A percentile compares a stretch with the other conserved stretches of the same genome.
Evolutionary conservation across 2,888 invertebrate species (phyloP).

Genomic region (Axea sp.): DNA sequence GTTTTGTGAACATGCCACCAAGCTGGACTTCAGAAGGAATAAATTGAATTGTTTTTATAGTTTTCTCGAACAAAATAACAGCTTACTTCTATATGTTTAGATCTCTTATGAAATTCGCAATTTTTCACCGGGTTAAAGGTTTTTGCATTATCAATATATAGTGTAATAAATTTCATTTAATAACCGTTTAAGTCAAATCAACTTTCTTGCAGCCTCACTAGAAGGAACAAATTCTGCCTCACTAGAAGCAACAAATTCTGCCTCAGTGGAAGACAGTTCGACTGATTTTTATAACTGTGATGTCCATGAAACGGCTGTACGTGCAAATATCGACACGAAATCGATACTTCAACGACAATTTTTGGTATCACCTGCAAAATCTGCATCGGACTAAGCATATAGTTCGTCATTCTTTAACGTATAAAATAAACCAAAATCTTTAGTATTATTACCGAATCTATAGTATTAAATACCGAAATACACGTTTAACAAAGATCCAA

Average conservation of each 20-base stretch:
- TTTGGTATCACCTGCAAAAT: constrained; percentile 13
- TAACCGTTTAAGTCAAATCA: neutral
- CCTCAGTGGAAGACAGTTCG: neutral
- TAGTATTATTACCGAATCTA: too few relatives aligned
- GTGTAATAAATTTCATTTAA: neutral
- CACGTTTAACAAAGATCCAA: constrained; percentile 29
- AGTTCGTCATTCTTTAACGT: neutral
- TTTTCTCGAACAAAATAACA: constrained; percentile 53
- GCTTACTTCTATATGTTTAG: constrained; percentile 52
- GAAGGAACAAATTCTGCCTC: too few relatives aligned
- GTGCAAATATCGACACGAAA: constrained; percentile 1
- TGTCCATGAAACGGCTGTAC: constrained; percentile 16
- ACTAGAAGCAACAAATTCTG: neutral
- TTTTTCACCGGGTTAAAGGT: constrained; percentile 56
- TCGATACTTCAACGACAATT: constrained; percentile 23
- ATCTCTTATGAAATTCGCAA: constrained; percentile 44
- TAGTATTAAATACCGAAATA: constrained; percentile 32
- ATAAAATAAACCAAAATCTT: constrained; percentile 7
- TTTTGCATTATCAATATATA: constrained; percentile 53
- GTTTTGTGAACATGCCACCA: constrained; percentile 23
- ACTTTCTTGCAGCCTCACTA: neutral
- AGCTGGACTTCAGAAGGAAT: constrained; percentile 9
- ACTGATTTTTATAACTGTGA: neutral
- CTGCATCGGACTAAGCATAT: constrained; percentile 5
- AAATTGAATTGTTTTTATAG: constrained; percentile 34